These are phyloP conservation scores for Cecidostiba fungosa DNA, from an alignment of 2,888 invertebrate genomes.

Conservation along the genomic window DNA sequence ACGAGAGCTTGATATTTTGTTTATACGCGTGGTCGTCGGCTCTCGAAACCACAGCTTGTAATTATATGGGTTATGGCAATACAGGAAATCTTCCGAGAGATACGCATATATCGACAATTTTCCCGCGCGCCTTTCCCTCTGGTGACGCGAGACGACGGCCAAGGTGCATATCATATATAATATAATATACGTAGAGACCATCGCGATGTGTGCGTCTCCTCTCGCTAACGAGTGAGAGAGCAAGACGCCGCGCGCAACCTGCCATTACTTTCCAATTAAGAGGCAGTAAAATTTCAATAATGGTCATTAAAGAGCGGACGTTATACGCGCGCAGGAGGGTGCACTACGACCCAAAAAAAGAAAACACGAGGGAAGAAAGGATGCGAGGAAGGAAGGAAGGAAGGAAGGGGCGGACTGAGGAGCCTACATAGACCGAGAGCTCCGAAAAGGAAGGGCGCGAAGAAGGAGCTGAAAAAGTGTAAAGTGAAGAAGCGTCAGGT, in stretches of 20 bases:
- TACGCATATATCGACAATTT: slow-evolving; percentile 24
- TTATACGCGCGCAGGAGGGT: slow-evolving; percentile 68
- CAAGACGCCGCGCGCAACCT: slow-evolving; percentile 70
- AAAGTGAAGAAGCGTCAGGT: slow-evolving; percentile 75
- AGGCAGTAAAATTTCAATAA: slow-evolving; percentile 80
- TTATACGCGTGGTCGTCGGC: neutral
- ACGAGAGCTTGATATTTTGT: slow-evolving; percentile 1
- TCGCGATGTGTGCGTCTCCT: neutral
- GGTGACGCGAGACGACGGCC: slow-evolving; percentile 53
- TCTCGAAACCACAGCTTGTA: neutral
- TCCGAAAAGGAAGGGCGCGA: slow-evolving; percentile 10
- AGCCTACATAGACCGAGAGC: slow-evolving; percentile 22
- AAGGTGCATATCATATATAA: neutral
- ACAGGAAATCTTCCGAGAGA: neutral
- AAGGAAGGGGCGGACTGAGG: slow-evolving; percentile 63
- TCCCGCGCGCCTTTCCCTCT: slow-evolving; percentile 1
- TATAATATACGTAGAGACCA: neutral
- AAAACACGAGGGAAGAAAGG: slow-evolving; percentile 58
- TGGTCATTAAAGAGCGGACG: slow-evolving; percentile 79
- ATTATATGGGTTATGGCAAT: neutral
- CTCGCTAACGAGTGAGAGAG: slow-evolving; percentile 59
- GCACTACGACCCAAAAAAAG: slow-evolving; percentile 67
- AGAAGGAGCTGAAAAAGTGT: slow-evolving; percentile 67
- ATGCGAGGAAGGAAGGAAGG: slow-evolving; percentile 63
- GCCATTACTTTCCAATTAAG: slow-evolving; percentile 79